Conservation (phyloP, 2,888 invertebrate species). For the Platycheirus rosarum region DNA sequence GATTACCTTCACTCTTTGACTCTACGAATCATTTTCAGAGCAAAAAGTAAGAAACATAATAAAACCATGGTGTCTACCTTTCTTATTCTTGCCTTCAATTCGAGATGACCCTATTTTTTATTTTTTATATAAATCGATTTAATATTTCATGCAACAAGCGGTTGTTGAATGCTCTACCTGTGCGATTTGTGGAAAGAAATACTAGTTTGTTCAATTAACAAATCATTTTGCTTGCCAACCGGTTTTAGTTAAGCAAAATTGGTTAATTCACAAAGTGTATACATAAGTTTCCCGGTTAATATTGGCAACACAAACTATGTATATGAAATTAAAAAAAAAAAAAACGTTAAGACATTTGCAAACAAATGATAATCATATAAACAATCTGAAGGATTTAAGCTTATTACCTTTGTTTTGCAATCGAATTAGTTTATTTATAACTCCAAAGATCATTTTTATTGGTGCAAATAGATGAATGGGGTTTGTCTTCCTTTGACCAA, state of each 20-base stretch:
- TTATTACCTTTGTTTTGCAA: too few species aligned
- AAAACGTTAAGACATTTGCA: too few species aligned
- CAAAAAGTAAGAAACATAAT: constrained; percentile 34
- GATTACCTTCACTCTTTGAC: not conserved
- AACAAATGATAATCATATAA: too few species aligned
- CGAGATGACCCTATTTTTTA: constrained; percentile 8
- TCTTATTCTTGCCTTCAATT: not conserved
- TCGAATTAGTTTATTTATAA: too few species aligned
- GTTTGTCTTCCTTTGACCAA: too few species aligned
- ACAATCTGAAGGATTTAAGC: too few species aligned
- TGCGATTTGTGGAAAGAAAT: constrained; percentile 30
- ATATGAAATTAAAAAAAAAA: not conserved
- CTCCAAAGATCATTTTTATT: too few species aligned
- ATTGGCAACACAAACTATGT: not conserved
- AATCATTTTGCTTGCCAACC: constrained; percentile 36
- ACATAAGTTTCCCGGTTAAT: constrained; percentile 15
- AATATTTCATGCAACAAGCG: not conserved
- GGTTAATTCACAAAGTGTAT: constrained; percentile 14
- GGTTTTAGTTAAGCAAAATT: constrained; percentile 33
- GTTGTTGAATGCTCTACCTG: not conserved
- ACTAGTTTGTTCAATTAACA: constrained; percentile 32
- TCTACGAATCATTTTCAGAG: not conserved
- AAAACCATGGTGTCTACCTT: not conserved
- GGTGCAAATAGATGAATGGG: too few species aligned
- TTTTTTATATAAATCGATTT: not conserved